Evolutionary conservation across 2,888 invertebrate genomes (phyloP).

Genomic region (Drosophila suboccidentalis): DNA sequence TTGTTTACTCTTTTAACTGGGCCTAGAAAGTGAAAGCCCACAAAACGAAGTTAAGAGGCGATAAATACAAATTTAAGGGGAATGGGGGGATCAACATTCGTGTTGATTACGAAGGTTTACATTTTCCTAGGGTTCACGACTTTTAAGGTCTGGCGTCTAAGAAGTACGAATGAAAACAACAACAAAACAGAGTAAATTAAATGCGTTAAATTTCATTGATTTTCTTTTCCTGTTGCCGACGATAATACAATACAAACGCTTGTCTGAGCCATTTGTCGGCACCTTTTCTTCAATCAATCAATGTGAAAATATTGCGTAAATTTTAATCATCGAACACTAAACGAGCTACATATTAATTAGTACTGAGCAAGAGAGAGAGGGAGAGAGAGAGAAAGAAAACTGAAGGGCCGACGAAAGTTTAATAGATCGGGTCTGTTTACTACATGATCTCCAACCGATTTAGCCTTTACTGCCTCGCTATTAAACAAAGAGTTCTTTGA

Average conservation of each 20-base stretch:
- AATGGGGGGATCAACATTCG: constrained; percentile 20
- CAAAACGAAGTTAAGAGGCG: constrained; percentile 31
- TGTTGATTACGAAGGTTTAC: constrained; percentile 41
- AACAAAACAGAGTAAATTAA: constrained; percentile 28
- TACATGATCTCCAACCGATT: neutral
- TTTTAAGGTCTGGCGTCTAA: neutral
- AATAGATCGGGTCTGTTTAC: neutral
- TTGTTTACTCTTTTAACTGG: constrained; percentile 47
- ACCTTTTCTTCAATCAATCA: constrained; percentile 49
- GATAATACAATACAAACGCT: constrained; percentile 38
- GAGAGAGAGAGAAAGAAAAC: neutral
- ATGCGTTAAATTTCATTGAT: constrained; percentile 53
- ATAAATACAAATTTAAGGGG: constrained; percentile 40
- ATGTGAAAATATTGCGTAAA: constrained; percentile 39
- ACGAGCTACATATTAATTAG: constrained; percentile 54
- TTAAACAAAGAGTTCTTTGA: neutral
- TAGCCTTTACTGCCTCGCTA: neutral
- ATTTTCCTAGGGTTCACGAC: constrained; percentile 32
- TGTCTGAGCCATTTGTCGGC: constrained; percentile 48
- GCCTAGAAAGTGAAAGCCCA: constrained; percentile 71
- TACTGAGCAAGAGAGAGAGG: neutral
- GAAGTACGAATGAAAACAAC: constrained; percentile 21
- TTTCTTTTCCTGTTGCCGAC: constrained; percentile 35
- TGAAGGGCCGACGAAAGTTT: neutral
- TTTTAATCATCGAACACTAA: constrained; percentile 35